Percentiles rank a stretch among this genome's conserved stretches.
Conservation (phyloP, 2,113 vertebrate species). For the Tichodroma muraria region DNA sequence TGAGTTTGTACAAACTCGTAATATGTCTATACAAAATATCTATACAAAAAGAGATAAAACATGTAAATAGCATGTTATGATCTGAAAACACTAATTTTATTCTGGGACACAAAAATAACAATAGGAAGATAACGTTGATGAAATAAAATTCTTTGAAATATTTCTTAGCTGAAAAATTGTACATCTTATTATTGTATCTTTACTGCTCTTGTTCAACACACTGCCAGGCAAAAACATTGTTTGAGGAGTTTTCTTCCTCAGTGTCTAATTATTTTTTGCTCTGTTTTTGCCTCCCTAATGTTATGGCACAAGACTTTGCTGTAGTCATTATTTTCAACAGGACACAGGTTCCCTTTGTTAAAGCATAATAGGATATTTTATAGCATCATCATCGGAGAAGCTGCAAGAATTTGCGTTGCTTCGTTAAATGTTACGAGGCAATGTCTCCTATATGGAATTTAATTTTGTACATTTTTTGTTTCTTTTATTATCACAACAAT, state of each 20-base stretch:
- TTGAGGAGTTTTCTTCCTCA: not conserved
- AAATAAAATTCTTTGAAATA: not conserved
- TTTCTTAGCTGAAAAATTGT: not conserved
- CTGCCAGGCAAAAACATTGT: not conserved
- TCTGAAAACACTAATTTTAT: not conserved
- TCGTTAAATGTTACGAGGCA: slow-evolving; percentile 63
- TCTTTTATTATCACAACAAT: slow-evolving; percentile 59
- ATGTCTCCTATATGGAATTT: slow-evolving; percentile 38
- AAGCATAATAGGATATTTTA: slow-evolving; percentile 33
- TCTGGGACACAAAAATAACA: not conserved
- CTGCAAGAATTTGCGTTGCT: slow-evolving; percentile 60
- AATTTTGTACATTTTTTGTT: slow-evolving; percentile 57
- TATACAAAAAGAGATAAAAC: not conserved
- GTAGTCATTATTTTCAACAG: not conserved
- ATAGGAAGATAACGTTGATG: not conserved
- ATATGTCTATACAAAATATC: not conserved
- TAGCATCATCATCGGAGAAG: slow-evolving; percentile 13
- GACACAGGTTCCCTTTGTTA: not conserved
- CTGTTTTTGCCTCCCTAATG: not conserved
- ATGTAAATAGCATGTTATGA: not conserved
- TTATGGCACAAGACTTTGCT: not conserved
- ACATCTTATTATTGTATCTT: not conserved
- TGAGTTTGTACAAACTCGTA: not conserved
- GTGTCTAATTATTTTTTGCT: not conserved
- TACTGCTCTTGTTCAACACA: not conserved